These are phyloP conservation scores for Bembecia ichneumoniformis DNA, from an alignment of 2,888 invertebrate species.

Conservation along the genomic window DNA sequence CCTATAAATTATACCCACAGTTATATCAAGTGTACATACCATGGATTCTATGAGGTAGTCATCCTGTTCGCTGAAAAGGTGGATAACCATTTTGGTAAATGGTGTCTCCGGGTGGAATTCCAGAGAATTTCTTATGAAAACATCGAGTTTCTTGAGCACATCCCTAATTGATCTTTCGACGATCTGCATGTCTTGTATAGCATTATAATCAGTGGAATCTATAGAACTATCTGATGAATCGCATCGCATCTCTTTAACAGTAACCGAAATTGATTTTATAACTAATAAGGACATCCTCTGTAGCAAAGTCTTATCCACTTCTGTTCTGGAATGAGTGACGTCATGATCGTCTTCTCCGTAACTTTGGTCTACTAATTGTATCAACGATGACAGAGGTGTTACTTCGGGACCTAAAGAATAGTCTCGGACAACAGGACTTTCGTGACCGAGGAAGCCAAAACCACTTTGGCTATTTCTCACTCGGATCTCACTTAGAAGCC, in stretches of 20 bases:
- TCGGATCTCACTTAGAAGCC: constrained; percentile 75
- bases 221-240: constrained; percentile 89
- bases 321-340: constrained; percentile 46
- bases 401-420: constrained; percentile 51
- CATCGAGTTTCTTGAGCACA: constrained; percentile 85
- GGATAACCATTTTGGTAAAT: constrained; percentile 89
- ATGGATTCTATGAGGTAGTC: constrained; percentile 92
- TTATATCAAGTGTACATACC: constrained; percentile 92
- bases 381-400: constrained; percentile 42
- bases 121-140: constrained; percentile 83
- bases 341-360: constrained; percentile 58
- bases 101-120: constrained; percentile 91
- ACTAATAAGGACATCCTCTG: constrained; percentile 91
- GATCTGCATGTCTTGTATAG: constrained; percentile 90
- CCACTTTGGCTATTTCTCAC: constrained; percentile 56
- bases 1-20: constrained; percentile 86
- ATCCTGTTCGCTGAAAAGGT: constrained; percentile 91
- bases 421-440: constrained; percentile 47
- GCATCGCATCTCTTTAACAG: constrained; percentile 89
- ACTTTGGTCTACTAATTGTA: constrained; percentile 59
- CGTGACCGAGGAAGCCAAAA: constrained; percentile 59
- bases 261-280: constrained; percentile 89
- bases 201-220: constrained; percentile 87
- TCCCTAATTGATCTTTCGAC: constrained; percentile 89
- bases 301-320: constrained; percentile 83